These are phyloP conservation scores for Sesia apiformis DNA, from an alignment of 2,888 invertebrate genomes.

Conservation along the genomic window DNA sequence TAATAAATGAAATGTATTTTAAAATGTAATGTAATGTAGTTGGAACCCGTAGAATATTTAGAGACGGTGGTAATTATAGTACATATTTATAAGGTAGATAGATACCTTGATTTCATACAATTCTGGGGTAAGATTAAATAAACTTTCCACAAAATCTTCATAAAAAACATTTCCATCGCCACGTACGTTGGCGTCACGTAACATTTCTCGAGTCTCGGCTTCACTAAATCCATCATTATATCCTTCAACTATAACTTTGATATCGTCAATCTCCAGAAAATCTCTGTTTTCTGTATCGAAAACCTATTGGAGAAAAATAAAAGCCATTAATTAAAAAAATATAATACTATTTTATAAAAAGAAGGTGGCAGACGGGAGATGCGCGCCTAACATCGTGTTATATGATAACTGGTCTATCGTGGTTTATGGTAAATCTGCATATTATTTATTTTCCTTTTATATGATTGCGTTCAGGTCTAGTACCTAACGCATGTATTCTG, in stretches of 20 bases:
- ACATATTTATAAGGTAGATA: neutral
- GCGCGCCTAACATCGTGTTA: too few relatives aligned
- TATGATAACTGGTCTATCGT: too few relatives aligned
- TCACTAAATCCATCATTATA: slow-evolving; percentile 36
- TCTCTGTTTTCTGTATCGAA: slow-evolving; percentile 55
- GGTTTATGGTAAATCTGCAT: too few relatives aligned
- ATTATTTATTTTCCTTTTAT: too few relatives aligned
- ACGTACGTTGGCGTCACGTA: slow-evolving; percentile 50
- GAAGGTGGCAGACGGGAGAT: too few relatives aligned
- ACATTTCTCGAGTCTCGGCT: slow-evolving; percentile 38
- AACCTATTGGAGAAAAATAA: slow-evolving; percentile 24
- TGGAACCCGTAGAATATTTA: too few relatives aligned
- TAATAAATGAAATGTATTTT: too few relatives aligned
- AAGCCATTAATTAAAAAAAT: neutral
- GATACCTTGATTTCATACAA: slow-evolving; percentile 41
- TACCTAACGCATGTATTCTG: too few relatives aligned
- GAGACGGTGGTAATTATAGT: too few relatives aligned
- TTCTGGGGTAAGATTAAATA: slow-evolving; percentile 52
- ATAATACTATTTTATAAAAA: neutral
- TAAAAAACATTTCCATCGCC: slow-evolving; percentile 55
- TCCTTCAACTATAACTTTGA: slow-evolving; percentile 31
- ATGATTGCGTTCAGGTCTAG: too few relatives aligned
- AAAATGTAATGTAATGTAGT: too few relatives aligned
- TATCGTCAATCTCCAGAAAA: slow-evolving; percentile 44
- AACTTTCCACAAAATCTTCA: slow-evolving; percentile 44